Conservation (phyloP, 2,797 vertebrate species). For the Protonibea diacanthus region DNA sequence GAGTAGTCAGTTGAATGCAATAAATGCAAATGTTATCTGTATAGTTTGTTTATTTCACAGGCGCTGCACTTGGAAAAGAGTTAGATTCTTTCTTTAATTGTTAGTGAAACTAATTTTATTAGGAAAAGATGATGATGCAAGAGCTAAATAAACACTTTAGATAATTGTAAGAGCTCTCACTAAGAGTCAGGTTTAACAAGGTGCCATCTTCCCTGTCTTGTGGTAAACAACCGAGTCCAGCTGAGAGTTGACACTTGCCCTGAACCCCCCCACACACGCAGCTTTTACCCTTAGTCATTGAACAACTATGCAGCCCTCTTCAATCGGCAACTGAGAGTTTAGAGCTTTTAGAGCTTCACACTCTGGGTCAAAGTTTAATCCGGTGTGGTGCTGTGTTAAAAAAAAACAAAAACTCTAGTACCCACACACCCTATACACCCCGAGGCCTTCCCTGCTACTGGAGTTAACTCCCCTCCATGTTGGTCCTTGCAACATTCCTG, state of each 20-base stretch:
- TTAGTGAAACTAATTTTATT: neutral
- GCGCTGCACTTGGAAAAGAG: conserved; percentile 19
- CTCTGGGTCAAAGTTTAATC: conserved; percentile 68
- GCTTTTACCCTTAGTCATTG: conserved; percentile 39
- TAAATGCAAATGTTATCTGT: conserved; percentile 45
- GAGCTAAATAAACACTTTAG: conserved; percentile 11
- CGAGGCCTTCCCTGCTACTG: conserved; percentile 6
- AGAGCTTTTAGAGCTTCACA: conserved; percentile 25
- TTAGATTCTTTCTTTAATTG: conserved; percentile 12
- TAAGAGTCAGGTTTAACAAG: conserved; percentile 46
- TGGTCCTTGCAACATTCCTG: conserved; percentile 55
- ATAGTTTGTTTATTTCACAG: conserved; percentile 48
- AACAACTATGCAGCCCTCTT: conserved; percentile 28
- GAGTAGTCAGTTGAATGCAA: conserved; percentile 43
- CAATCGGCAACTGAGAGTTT: conserved; percentile 30
- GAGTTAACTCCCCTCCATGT: conserved; percentile 35
- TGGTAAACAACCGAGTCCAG: conserved; percentile 29
- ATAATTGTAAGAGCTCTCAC: neutral
- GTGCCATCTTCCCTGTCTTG: conserved; percentile 23
- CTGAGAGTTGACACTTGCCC: conserved; percentile 30
- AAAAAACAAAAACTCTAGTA: conserved; percentile 2
- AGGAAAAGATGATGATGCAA: neutral
- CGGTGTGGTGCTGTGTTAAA: conserved; percentile 22
- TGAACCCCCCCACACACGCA: neutral
- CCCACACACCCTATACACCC: neutral